These are phyloP conservation scores for Synergus gifuensis DNA, from an alignment of 2,888 invertebrate genomes.

Conservation along the genomic window DNA sequence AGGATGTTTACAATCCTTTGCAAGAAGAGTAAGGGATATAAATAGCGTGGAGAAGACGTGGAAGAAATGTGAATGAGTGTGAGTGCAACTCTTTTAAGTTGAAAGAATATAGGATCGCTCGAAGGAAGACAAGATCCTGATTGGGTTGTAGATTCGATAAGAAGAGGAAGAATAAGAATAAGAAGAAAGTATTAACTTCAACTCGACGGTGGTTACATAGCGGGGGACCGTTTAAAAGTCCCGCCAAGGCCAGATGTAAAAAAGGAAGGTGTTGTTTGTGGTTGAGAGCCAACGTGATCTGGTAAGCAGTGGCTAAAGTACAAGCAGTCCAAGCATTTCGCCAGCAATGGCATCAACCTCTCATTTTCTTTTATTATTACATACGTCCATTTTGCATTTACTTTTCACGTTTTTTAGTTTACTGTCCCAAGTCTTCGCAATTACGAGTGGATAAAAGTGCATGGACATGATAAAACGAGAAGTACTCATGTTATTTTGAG, in stretches of 20 bases:
- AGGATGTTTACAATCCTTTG: neutral
- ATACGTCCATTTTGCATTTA: conserved; percentile 38
- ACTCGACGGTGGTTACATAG: conserved; percentile 25
- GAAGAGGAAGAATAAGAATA: conserved; percentile 8
- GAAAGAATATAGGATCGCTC: conserved; percentile 4
- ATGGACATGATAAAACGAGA: conserved; percentile 12
- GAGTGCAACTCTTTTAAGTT: conserved; percentile 5
- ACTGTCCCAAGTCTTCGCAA: conserved; percentile 2
- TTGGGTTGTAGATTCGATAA: conserved; percentile 29
- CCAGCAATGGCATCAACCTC: conserved; percentile 37
- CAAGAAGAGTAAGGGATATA: neutral
- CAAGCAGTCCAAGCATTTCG: conserved; percentile 9
- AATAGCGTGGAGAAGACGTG: neutral
- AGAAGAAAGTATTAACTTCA: conserved; percentile 19
- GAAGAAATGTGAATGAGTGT: neutral
- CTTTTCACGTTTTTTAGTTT: conserved; percentile 25
- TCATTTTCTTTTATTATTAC: conserved; percentile 36
- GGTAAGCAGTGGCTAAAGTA: conserved; percentile 21
- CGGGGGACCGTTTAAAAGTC: conserved; percentile 38
- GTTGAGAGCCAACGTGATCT: conserved; percentile 26
- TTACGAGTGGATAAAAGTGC: conserved; percentile 18
- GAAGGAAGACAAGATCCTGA: conserved; percentile 41
- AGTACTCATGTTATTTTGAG: conserved; percentile 22
- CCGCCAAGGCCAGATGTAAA: conserved; percentile 33
- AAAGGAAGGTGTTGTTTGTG: conserved; percentile 30